A percentile compares a stretch with the other conserved stretches of the same genome.
These are phyloP conservation scores for Samia ricini DNA, from an alignment of 1,140 invertebrate species.

Conservation along the genomic window DNA sequence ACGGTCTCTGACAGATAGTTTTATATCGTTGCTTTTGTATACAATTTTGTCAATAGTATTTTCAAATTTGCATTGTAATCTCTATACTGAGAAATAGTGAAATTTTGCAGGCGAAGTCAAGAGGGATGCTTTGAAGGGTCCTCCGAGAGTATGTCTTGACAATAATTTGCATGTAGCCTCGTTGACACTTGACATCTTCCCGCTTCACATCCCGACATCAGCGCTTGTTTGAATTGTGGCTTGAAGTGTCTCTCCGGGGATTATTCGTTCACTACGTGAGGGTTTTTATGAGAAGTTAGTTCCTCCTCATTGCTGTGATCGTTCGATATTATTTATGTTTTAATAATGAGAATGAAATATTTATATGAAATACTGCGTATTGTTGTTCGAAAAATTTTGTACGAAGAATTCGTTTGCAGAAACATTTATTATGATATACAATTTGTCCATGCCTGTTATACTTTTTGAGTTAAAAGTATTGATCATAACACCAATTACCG, in stretches of 20 bases:
- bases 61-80: not conserved
- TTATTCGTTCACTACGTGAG: not conserved
- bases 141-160: not conserved
- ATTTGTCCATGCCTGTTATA: no score
- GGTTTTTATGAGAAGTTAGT: not conserved
- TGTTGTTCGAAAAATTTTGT: no score
- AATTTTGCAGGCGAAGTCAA: not conserved
- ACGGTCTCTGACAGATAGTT: no score
- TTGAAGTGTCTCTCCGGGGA: not conserved
- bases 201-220: not conserved
- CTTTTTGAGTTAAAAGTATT: no score
- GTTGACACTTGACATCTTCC: constrained; percentile 1
- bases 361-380: no score
- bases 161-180: not conserved
- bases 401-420: no score
- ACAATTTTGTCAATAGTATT: no score
- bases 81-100: not conserved
- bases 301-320: not conserved
- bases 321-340: no score
- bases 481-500: no score
- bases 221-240: not conserved
- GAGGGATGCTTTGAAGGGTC: not conserved
- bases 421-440: no score
- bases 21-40: no score
- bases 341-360: no score